A percentile compares a stretch with the other conserved stretches of the same genome.
Conservation (phyloP, 2,113 vertebrate species). For the Prionailurus bengalensis region DNA sequence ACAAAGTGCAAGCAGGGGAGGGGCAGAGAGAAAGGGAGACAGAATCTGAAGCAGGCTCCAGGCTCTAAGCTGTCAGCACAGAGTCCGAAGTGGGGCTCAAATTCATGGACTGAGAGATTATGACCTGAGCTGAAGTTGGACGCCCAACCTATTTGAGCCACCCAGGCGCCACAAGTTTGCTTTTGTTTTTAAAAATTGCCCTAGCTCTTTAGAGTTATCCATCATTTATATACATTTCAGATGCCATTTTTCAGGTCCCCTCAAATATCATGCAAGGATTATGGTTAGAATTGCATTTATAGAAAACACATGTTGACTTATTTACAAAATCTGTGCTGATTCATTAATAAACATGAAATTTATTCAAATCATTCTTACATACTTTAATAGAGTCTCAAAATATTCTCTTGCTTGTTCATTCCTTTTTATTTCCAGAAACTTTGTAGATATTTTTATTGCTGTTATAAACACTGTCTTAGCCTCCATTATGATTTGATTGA, state of each 20-base stretch:
- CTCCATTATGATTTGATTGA: not conserved
- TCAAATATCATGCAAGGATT: not conserved
- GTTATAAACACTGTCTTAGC: not conserved
- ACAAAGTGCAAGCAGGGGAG: no score
- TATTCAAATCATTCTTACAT: not conserved
- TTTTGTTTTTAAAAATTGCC: not conserved
- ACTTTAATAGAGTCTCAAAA: not conserved
- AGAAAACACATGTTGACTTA: not conserved
- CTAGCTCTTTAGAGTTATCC: not conserved
- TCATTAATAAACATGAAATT: not conserved
- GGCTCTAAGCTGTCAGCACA: no score
- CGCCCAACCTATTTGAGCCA: no score
- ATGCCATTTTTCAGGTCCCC: not conserved
- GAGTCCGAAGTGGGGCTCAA: no score
- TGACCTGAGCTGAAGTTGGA: no score
- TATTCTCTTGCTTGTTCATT: not conserved
- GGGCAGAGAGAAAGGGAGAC: no score
- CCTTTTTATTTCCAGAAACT: not conserved
- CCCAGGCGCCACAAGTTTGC: not conserved
- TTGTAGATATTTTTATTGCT: not conserved
- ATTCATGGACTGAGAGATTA: no score
- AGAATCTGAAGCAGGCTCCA: no score
- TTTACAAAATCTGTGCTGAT: not conserved
- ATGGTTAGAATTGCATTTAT: not conserved
- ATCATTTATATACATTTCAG: not conserved